Evolutionary conservation across 2,113 vertebrate genomes (phyloP), one percentile per base, ranked within the genome.

Genomic region (Limnothrissa miodon): DNA sequence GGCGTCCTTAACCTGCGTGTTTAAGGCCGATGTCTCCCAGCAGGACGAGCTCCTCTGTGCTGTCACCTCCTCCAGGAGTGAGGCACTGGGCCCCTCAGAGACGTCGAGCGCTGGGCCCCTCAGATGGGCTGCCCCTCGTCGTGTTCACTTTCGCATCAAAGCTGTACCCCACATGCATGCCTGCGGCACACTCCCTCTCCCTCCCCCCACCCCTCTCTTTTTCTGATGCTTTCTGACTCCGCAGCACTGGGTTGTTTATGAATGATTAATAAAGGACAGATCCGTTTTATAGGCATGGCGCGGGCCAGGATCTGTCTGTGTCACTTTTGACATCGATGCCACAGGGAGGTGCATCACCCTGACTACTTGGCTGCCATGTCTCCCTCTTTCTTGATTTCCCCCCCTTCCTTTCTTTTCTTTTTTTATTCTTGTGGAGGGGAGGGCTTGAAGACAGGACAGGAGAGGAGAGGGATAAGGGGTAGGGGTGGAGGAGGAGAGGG

Each of bases 231-330:
- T 83, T 85, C 84, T 88, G 85, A 89, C 86, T 87, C 62, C 80
- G 83, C 85, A 82, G 87, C 83, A 86, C 83, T 90, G 84, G 88
- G 83, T 84, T 90, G 89, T 86, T 91, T 87, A 85, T 90, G 87
- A 90, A 90, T 90, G 85, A 87, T 87, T 90, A 89, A 88, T 90
- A 89, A 85, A 85, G 85, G 89, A 90, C 85, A 88, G 85, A 86
- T 90, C 84, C 83, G 88, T 91, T 89, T 87, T 87, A 89, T 84
- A 87, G 84, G 83, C 88, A 85, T 85, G 84, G 80, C 83, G 84
- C 81, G 82, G 82, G 80, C 80, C 83, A 81, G 84, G 85, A 78
- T 80, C 82, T 85, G 83, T 83, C 78, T 13, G 83, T 88, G 87
- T 90, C 87, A 86, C 87, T 86, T 87, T 89, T 88, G 90, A 87